Evolutionary conservation across 2,888 invertebrate genomes (phyloP), one percentile per base, ranked within the genome.

Genomic region (Acleris cristana): DNA sequence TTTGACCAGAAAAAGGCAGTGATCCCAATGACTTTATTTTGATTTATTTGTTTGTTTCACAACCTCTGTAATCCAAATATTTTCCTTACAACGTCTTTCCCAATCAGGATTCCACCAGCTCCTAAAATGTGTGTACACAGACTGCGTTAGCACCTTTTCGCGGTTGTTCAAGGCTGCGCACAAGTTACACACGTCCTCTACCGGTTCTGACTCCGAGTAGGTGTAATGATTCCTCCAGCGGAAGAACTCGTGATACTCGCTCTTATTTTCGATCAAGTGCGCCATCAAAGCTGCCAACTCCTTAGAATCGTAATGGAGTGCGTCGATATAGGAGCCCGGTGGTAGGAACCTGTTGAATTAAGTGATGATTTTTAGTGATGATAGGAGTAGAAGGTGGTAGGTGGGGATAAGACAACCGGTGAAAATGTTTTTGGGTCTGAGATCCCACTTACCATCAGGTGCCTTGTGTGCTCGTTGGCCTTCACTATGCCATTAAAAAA

Each of bases 241-340:
- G 65, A 89, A 89, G 67, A 77, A 90, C 19, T 77, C 69, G 10
- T 69, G 76, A 70, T 89, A 92, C 3, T 73, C 62, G 14, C 74
- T 72, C 0, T 84, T 84, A 0, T 79, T 78, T 0, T 69, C 71
- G 21, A 87, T 86, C 4, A 86, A 69, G 0, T 69, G 70, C 16
- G 79, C 76, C 69, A 92, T 87, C 5, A 73, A 73, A 0, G 71
- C 70, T 0, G 90, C 91, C 19, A 90, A 65, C 1, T 82, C 69
- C 2, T 66, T 53, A 0, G 81, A 76, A 1, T 70, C 73, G 3
- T 75, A 70, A 4, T 72, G 74, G 0, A 73, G 73, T 0, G 82
- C 87, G 65, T 91, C 81, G 14, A 92, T 69, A 66, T 90, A 92
- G 0, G 90, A 88, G 0, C 83, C 83, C 0, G 89, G 90, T 2